These are phyloP conservation scores for Conus canariensis DNA, from an alignment of 2,888 invertebrate genomes.

Conservation along the genomic window DNA sequence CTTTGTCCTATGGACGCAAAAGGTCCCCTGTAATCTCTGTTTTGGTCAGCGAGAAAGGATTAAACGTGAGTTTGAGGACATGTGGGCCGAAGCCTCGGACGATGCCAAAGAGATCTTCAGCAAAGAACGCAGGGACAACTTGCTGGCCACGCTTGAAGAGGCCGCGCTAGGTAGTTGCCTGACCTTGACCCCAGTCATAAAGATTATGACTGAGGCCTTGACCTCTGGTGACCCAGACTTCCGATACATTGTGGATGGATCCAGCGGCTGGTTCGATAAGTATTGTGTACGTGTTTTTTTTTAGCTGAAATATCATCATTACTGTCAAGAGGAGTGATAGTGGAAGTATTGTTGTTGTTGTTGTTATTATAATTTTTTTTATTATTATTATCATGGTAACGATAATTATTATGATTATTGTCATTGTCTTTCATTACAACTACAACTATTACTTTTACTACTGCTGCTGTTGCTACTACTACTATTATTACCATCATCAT, in stretches of 20 bases:
- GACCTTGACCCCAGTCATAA: conserved; percentile 46
- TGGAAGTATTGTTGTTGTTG: neutral
- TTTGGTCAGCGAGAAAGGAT: conserved; percentile 40
- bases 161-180: conserved; percentile 3
- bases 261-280: conserved; percentile 43
- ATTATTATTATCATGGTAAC: no score
- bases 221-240: conserved; percentile 40
- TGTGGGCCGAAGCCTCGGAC: conserved; percentile 46
- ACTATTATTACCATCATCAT: no score
- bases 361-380: no score
- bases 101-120: conserved; percentile 48
- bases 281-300: conserved; percentile 39
- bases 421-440: no score
- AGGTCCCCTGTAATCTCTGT: no score
- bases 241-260: conserved; percentile 45
- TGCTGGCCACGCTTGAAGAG: conserved; percentile 21
- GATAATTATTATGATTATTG: no score
- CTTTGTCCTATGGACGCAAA: no score
- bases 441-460: no score
- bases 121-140: conserved; percentile 37
- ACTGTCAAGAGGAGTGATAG: neutral
- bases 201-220: conserved; percentile 46
- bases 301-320: neutral
- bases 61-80: conserved; percentile 38
- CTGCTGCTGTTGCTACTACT: no score